Conservation (phyloP, 92 coral and sea anemone genomes). For the Palythoa grandiflora region DNA sequence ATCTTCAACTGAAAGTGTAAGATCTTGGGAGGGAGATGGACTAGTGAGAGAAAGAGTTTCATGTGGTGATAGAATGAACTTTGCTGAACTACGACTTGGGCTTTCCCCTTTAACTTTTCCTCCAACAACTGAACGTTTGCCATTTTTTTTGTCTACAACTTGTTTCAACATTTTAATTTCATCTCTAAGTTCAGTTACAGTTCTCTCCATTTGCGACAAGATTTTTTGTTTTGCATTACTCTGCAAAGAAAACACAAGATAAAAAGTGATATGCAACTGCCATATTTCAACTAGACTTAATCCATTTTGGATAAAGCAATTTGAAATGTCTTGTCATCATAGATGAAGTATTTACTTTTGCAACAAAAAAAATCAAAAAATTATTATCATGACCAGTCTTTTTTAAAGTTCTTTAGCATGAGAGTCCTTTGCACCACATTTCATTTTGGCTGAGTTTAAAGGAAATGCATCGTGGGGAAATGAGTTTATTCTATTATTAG, state of each 20-base stretch:
- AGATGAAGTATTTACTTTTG: too few species aligned
- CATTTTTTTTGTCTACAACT: constrained; percentile 71
- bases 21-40: constrained; percentile 79
- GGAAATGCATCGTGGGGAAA: too few species aligned
- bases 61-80: constrained; percentile 79
- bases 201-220: constrained; percentile 82
- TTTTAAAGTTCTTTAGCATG: too few species aligned
- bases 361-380: too few species aligned
- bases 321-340: too few species aligned
- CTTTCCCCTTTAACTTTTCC: constrained; percentile 66
- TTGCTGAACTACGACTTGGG: constrained; percentile 80
- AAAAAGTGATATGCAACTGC: neutral
- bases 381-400: too few species aligned
- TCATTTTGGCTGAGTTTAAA: too few species aligned
- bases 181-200: constrained; percentile 82
- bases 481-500: too few species aligned
- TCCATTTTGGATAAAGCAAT: too few species aligned
- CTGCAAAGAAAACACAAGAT: constrained; percentile 40
- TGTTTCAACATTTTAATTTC: constrained; percentile 83
- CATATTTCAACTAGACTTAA: neutral
- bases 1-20: constrained; percentile 84
- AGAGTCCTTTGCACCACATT: too few species aligned
- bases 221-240: constrained; percentile 77
- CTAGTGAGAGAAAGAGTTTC: constrained; percentile 75
- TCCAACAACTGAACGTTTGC: constrained; percentile 67